Base-by-base conservation (phyloP, 2,113 vertebrate genomes). In the Sturnus vulgaris region DNA sequence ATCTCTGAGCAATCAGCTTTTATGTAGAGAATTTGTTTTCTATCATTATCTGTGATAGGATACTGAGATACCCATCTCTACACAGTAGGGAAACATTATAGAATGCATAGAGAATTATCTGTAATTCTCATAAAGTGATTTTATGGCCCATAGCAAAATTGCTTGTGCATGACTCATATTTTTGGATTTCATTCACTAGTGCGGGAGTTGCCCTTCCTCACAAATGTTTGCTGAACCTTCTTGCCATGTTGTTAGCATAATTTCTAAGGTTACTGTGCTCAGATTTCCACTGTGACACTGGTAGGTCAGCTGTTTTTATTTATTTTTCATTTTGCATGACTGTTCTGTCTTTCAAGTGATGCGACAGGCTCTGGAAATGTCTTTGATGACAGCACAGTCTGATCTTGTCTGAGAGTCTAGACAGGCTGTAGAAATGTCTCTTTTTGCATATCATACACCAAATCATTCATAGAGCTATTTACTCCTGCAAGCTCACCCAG, bases 81-180 rank as follows among this genome's bases (percentile, higher is more conserved):
- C 96, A 95, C 93, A 94, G 97, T 97, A 96, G 96, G 95, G 82
- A 96, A 97, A 96, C 95, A 97, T 97, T 97, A 95, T 86, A 89
- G 94, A 97, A 93, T 92, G 93, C 93, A 92, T 96, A 95, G 95
- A 91, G 95, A 96, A 97, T 96, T 97, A 97, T 96, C 95, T 96
- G 95, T 95, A 97, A 92, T 96, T 97, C 90, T 95, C 84, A 88
- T 96, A 94, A 96, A 96, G 90, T 83, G 95, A 97, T 97, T 97
- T 98, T 96, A 97, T 97, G 96, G 96, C 97, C 96, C 82, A 93
- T 72, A 95, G 97, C 96, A 96, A 97, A 97, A 97, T 98, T 96
- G 87, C 94, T 96, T 90, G 33, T 84, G 97, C 93, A 90, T 98
- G 97, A 98, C 93, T 97, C 97, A 97, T 89, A 25, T 91, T 96